A percentile compares a stretch with the other conserved stretches of the same genome.
Evolutionary conservation across 1,140 invertebrate genomes (phyloP).

Genomic region (Pentalonia nigronervosa): DNA sequence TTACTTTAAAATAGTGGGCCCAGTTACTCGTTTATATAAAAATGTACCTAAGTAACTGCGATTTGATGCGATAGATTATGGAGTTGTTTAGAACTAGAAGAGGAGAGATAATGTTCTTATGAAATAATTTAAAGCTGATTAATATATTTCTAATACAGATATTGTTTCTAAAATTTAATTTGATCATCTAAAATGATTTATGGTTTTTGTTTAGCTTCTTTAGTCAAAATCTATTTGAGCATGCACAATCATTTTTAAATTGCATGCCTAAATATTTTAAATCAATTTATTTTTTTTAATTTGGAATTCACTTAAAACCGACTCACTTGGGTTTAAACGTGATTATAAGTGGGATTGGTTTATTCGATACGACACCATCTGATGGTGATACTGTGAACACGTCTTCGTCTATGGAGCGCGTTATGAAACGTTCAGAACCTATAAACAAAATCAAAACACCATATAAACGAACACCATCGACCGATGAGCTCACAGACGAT

Average conservation of each 20-base stretch:
- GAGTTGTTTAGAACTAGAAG: too few relatives aligned
- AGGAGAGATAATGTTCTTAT: too few relatives aligned
- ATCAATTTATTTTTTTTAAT: background rate
- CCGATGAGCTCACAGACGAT: background rate
- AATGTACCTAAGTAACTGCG: too few relatives aligned
- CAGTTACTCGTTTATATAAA: too few relatives aligned
- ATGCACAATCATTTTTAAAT: too few relatives aligned
- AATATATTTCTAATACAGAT: too few relatives aligned
- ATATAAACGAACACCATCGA: background rate
- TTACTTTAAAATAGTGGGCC: too few relatives aligned
- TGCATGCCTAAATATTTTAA: background rate
- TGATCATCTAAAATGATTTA: too few relatives aligned
- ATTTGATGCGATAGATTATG: too few relatives aligned
- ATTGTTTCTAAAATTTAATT: too few relatives aligned
- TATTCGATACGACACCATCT: background rate
- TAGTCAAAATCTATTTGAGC: background rate
- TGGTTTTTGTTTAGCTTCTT: background rate
- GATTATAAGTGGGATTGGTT: background rate
- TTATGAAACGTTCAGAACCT: background rate
- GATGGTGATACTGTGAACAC: slow-evolving; percentile 16
- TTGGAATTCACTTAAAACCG: background rate
- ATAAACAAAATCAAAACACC: slow-evolving; percentile 16
- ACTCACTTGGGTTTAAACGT: slow-evolving; percentile 43
- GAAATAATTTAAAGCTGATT: too few relatives aligned
- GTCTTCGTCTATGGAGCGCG: background rate